Base-by-base conservation (phyloP, 2,797 vertebrate genomes). In the Protonibea diacanthus region DNA sequence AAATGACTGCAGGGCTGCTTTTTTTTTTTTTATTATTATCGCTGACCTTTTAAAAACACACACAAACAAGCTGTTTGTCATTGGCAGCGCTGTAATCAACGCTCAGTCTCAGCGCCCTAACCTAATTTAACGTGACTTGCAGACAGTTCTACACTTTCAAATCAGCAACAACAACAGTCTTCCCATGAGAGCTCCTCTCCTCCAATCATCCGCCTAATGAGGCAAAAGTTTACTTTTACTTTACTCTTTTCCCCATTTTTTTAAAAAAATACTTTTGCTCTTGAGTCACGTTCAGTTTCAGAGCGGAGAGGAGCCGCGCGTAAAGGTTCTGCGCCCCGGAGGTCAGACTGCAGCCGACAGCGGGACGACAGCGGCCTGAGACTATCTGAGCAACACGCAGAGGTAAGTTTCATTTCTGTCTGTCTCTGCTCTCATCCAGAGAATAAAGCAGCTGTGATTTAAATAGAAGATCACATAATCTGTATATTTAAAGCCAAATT, bases 251-350 rank as follows among this genome's bases (percentile, higher is more conserved):
- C 9, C 6, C 5, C 4, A 49, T 47, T 1, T 11, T 48, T 27
- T 27, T 1, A 25, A 49, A 29, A 29, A 29, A 25, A 5, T 9
- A 38, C 33, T 15, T 44, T 20, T 29, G 1, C 2, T 9, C 33
- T 42, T 33, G 3, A 3, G 1, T 38, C 59, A 5, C 4, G 2
- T 5, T 29, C 23, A 1, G 18, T 3, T 13, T 56, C 15, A 10
- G 38, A 27, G 17, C 23, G 38, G 52, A 74, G 58, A 52, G 65
- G 57, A 57, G 59, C 66, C 57, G 70, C 3, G 85, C 86, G 74
- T 79, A 72, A 83, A 69, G 62, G 23, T 63, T 76, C 84, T 2
- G 83, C 23, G 73, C 38, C 59, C 55, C 38, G 18, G 74, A 74
- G 81, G 75, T 87, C 85, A 85, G 47, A 1, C 65, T 51, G 73